Percentiles rank a stretch among this genome's conserved stretches.
phyloP scores from a whole-genome alignment of 1,140 invertebrate genomes.

The Varroa destructor region DNA sequence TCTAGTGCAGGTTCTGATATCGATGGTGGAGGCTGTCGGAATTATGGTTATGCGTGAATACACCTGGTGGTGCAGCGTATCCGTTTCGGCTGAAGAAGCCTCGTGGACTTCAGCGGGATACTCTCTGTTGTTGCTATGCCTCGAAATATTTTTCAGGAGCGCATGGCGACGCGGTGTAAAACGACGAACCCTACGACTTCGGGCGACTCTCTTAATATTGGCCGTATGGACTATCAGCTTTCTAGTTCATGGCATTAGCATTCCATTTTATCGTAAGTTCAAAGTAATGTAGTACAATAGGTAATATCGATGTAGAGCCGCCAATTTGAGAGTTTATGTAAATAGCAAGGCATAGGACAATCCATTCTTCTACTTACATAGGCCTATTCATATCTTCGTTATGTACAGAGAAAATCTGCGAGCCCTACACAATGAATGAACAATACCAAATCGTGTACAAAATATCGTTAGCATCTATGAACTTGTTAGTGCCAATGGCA shows the following conservation, averaged over 20 bases:
- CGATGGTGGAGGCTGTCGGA: slow-evolving; percentile 19
- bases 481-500: neutral
- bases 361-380: no score
- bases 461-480: slow-evolving; percentile 18
- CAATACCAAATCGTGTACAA: slow-evolving; percentile 19
- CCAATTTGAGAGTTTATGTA: no score
- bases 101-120: slow-evolving; percentile 13
- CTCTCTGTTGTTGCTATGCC: neutral
- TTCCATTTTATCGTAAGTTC: slow-evolving; percentile 17
- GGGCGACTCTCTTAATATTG: neutral
- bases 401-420: slow-evolving; percentile 5
- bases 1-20: slow-evolving; percentile 13
- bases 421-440: slow-evolving; percentile 12
- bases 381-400: no score
- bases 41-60: slow-evolving; percentile 11
- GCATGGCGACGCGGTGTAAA: slow-evolving; percentile 4
- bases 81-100: slow-evolving; percentile 20
- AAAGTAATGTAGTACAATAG: no score
- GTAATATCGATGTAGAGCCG: no score
- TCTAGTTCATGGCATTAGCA: neutral
- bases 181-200: neutral
- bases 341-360: no score
- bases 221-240: slow-evolving; percentile 8
- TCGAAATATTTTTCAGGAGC: slow-evolving; percentile 13
- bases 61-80: slow-evolving; percentile 26